Conservation (phyloP, 2,888 invertebrate genomes). For the Leptarthrus brevirostris region DNA sequence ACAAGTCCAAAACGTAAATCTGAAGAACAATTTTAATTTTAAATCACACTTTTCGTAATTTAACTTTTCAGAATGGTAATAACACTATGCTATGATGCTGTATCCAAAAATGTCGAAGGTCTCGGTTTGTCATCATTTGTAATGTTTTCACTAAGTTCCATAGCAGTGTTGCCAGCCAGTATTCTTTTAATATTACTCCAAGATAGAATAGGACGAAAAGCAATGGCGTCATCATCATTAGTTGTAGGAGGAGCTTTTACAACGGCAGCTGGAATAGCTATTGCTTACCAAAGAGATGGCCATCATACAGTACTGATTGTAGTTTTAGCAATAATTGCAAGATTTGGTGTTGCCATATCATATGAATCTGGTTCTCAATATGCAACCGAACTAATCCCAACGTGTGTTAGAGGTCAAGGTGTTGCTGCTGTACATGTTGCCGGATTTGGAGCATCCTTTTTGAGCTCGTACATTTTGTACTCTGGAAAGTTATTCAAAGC, state of each 20-base stretch:
- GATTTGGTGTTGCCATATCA: conserved; percentile 73
- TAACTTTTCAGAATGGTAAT: conserved; percentile 71
- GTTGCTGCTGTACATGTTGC: conserved; percentile 72
- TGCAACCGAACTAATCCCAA: conserved; percentile 74
- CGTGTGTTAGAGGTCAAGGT: conserved; percentile 73
- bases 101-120: conserved; percentile 71
- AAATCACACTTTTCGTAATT: no score
- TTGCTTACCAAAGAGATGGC: conserved; percentile 56
- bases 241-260: conserved; percentile 70
- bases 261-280: conserved; percentile 67
- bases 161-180: conserved; percentile 72
- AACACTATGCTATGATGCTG: conserved; percentile 72
- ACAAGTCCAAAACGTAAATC: no score
- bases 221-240: conserved; percentile 70
- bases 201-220: conserved; percentile 68
- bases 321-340: conserved; percentile 68
- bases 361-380: conserved; percentile 75
- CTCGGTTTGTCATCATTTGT: conserved; percentile 70
- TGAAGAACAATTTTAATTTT: no score
- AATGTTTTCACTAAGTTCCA: conserved; percentile 70
- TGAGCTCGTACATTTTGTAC: conserved; percentile 68
- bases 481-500: conserved; percentile 60
- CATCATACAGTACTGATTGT: conserved; percentile 65
- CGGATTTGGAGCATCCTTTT: conserved; percentile 69
- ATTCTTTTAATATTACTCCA: conserved; percentile 66